Evolutionary conservation across 2,888 invertebrate species (phyloP).

Genomic region (Bombyx huttoni): DNA sequence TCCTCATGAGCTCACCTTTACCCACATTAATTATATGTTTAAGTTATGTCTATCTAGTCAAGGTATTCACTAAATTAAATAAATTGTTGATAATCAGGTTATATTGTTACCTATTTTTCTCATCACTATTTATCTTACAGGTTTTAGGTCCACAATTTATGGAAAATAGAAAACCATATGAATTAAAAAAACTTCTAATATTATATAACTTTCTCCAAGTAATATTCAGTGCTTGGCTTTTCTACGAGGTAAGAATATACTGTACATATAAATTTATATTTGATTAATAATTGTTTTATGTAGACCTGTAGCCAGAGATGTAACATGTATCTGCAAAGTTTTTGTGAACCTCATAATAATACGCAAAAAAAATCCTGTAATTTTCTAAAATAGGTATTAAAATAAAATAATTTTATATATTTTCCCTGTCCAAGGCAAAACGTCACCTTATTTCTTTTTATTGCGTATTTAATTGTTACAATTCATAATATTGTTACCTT

Average conservation of each 20-base stretch:
- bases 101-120: background rate
- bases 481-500: too few species aligned
- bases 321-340: too few species aligned
- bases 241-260: conserved; percentile 83
- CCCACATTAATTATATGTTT: conserved; percentile 93
- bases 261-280: background rate
- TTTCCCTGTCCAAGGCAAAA: too few species aligned
- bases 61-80: conserved; percentile 59
- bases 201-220: conserved; percentile 92
- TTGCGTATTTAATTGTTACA: too few species aligned
- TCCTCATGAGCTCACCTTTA: conserved; percentile 93
- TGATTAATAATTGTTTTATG: too few species aligned
- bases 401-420: too few species aligned
- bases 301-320: too few species aligned
- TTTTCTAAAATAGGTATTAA: too few species aligned
- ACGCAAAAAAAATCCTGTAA: too few species aligned
- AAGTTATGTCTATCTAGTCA: conserved; percentile 90
- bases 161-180: conserved; percentile 92
- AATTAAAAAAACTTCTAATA: conserved; percentile 83
- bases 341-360: too few species aligned
- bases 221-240: conserved; percentile 89
- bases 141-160: conserved; percentile 90
- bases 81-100: too few species aligned
- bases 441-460: too few species aligned
- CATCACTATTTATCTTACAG: conserved; percentile 45